Evolutionary conservation across 2,113 vertebrate species (phyloP).

Genomic region (Entelurus aequoreus): DNA sequence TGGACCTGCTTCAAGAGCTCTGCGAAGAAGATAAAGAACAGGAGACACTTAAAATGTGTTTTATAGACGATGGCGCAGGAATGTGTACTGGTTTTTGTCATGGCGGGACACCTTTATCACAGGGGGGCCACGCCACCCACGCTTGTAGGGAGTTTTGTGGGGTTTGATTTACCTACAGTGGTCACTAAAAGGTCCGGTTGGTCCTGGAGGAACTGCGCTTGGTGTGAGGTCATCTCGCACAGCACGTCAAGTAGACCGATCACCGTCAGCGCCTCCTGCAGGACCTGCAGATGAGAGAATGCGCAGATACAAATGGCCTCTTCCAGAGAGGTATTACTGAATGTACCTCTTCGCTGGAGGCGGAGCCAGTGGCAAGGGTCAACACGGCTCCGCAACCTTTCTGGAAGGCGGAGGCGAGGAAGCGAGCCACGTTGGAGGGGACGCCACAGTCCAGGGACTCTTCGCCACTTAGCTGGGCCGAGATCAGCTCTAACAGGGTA

Average conservation of each 20-base stretch:
- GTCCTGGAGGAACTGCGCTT: constrained; percentile 75
- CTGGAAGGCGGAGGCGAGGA: constrained; percentile 78
- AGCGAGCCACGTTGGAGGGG: constrained; percentile 64
- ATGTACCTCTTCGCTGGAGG: constrained; percentile 72
- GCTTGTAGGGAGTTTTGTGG: not conserved
- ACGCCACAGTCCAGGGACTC: constrained; percentile 52
- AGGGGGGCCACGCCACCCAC: not conserved
- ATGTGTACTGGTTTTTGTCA: not conserved
- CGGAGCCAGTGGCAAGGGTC: constrained; percentile 65
- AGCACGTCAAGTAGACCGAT: constrained; percentile 84
- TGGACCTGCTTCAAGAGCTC: constrained; percentile 83
- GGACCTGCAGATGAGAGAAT: constrained; percentile 27
- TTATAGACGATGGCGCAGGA: not conserved
- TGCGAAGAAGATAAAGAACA: constrained; percentile 38
- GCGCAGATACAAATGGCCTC: too few relatives aligned
- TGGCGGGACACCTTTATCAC: not conserved
- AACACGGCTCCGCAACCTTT: constrained; percentile 76
- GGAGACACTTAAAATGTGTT: not conserved
- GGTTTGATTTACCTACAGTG: constrained; percentile 77
- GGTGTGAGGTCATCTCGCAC: constrained; percentile 87
- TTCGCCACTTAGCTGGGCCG: constrained; percentile 71
- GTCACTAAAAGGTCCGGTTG: constrained; percentile 78
- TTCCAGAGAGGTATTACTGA: too few relatives aligned
- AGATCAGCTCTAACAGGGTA: constrained; percentile 80
- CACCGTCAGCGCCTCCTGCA: constrained; percentile 80